Conservation (phyloP, 2,797 vertebrate genomes). For the Gymnothorax reevesii region DNA sequence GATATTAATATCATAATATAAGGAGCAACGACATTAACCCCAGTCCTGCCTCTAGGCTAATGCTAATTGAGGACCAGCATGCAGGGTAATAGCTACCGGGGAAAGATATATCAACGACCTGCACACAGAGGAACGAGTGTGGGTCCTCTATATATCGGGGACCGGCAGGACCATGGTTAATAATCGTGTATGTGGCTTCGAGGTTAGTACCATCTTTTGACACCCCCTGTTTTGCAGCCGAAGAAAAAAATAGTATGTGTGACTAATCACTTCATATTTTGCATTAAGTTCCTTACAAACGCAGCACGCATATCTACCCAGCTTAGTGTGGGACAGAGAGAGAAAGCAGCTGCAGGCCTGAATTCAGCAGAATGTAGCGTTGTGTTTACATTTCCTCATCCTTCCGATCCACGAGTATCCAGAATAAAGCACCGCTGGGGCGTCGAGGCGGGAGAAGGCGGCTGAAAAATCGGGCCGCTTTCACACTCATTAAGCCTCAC, state of each 20-base stretch:
- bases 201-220: not conserved
- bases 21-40: too few species aligned
- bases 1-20: not conserved
- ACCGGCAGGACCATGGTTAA: too few species aligned
- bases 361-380: not conserved
- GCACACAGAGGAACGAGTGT: too few species aligned
- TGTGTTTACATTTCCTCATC: not conserved
- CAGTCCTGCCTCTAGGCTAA: too few species aligned
- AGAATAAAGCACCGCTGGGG: not conserved
- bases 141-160: too few species aligned
- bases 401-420: not conserved
- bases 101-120: too few species aligned
- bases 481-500: not conserved
- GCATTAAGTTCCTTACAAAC: not conserved
- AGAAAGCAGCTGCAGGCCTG: not conserved
- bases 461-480: slow-evolving; percentile 8
- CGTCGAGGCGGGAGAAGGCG: not conserved
- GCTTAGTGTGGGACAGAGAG: not conserved
- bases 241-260: not conserved
- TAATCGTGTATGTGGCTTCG: too few species aligned
- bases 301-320: not conserved
- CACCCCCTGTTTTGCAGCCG: not conserved
- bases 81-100: too few species aligned
- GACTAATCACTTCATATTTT: not conserved
- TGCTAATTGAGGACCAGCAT: too few species aligned